Evolutionary conservation across 2,888 invertebrate genomes (phyloP).

Genomic region (Beris morrisii): DNA sequence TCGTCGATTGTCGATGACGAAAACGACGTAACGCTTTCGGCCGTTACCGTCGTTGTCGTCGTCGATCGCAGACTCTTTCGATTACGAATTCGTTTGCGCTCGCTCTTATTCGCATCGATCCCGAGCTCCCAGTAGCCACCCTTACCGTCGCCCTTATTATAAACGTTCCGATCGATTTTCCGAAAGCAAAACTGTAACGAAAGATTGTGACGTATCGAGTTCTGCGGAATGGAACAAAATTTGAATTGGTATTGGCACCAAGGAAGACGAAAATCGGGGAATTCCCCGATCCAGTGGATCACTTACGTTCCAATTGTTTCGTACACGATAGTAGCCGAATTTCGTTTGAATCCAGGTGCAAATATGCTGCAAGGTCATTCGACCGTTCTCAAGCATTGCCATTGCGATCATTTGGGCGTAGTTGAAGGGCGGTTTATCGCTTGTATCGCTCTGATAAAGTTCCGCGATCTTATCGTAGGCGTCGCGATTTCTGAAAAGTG

Average conservation of each 20-base stretch:
- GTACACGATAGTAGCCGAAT: conserved; percentile 54
- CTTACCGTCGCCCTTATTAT: conserved; percentile 55
- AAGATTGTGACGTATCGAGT: conserved; percentile 55
- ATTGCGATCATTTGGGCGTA: conserved; percentile 56
- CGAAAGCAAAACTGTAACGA: conserved; percentile 55
- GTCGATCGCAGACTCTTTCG: conserved; percentile 40
- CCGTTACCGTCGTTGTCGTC: neutral
- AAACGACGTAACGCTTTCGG: too few relatives aligned
- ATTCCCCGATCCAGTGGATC: neutral
- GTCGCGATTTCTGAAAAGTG: conserved; percentile 45
- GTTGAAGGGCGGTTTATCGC: conserved; percentile 55
- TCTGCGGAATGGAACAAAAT: conserved; percentile 44
- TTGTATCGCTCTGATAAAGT: conserved; percentile 48
- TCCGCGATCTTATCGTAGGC: conserved; percentile 48
- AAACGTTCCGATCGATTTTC: conserved; percentile 52
- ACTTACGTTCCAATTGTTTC: conserved; percentile 57
- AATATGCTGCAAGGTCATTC: conserved; percentile 54
- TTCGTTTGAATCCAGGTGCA: conserved; percentile 55
- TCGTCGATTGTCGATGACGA: neutral
- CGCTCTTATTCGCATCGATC: conserved; percentile 52
- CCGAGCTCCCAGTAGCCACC: conserved; percentile 56
- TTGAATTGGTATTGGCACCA: neutral
- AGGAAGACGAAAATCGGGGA: neutral
- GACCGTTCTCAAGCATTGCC: conserved; percentile 55
- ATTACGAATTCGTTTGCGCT: conserved; percentile 53